These are phyloP conservation scores for Heliconius melpomene DNA, from an alignment of 1,140 invertebrate genomes.

Conservation along the genomic window DNA sequence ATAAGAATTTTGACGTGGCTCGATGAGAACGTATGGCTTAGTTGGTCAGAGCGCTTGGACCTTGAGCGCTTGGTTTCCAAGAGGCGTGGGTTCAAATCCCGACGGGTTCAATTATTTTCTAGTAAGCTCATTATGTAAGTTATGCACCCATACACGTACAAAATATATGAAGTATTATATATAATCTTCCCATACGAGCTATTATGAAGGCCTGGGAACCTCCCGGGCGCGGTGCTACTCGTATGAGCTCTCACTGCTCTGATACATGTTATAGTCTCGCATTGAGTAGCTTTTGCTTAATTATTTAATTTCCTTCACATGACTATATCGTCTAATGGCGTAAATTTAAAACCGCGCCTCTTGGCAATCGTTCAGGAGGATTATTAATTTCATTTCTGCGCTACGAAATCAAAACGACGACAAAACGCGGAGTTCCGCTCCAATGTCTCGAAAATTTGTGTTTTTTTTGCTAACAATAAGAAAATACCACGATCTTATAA, in stretches of 20 bases:
- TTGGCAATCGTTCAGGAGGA: no score
- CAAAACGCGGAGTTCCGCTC: no score
- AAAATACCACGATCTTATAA: background rate
- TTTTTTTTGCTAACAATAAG: background rate
- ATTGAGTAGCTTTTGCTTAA: background rate
- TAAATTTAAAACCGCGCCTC: no score
- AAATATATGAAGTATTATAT: background rate
- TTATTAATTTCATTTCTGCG: no score
- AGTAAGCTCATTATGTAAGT: background rate
- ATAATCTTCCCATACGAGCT: conserved; percentile 2
- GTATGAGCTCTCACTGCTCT: background rate
- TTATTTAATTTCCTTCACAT: background rate
- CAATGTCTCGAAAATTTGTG: no score
- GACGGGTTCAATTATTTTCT: no score
- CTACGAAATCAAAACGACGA: no score
- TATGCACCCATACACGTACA: background rate
- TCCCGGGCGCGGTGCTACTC: background rate
- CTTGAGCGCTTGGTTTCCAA: no score
- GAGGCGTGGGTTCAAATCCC: no score
- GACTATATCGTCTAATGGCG: background rate
- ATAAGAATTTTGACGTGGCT: no score
- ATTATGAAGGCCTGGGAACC: conserved; percentile 6
- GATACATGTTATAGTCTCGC: background rate
- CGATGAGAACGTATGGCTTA: no score
- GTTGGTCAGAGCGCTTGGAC: no score